These are phyloP conservation scores for Mareca penelope DNA, from an alignment of 2,797 vertebrate genomes.

Conservation along the genomic window DNA sequence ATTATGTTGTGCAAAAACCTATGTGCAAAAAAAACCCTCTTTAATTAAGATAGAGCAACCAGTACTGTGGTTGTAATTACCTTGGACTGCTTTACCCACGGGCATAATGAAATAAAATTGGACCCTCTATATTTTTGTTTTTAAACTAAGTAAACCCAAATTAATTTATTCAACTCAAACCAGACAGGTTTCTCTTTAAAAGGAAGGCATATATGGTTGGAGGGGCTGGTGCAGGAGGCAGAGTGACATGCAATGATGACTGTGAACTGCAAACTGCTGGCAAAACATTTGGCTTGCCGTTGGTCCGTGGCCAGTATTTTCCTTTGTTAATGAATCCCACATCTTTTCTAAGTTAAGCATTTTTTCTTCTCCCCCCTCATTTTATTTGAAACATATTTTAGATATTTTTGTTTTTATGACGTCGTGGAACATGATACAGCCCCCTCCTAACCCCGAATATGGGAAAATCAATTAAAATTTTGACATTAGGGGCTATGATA, in stretches of 20 bases:
- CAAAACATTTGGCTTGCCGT: constrained; percentile 75
- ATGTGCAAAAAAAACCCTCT: constrained; percentile 56
- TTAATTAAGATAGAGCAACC: constrained; percentile 71
- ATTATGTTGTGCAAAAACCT: constrained; percentile 64
- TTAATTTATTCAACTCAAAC: constrained; percentile 66
- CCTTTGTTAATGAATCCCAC: constrained; percentile 83
- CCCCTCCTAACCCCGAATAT: constrained; percentile 68
- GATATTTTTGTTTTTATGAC: constrained; percentile 82
- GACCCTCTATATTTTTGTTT: constrained; percentile 53
- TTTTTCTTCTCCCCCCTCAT: constrained; percentile 62
- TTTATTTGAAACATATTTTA: constrained; percentile 83
- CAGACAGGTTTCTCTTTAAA: constrained; percentile 73
- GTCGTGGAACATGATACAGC: constrained; percentile 76
- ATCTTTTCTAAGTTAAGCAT: constrained; percentile 83
- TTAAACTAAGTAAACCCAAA: constrained; percentile 74
- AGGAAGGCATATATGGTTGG: constrained; percentile 40
- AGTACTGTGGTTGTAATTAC: constrained; percentile 56
- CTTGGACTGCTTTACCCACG: constrained; percentile 57
- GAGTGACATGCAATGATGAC: constrained; percentile 61
- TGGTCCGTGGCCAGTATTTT: constrained; percentile 80
- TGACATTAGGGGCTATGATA: constrained; percentile 67
- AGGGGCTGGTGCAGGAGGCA: constrained; percentile 34
- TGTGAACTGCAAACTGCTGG: constrained; percentile 77
- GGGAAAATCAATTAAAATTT: constrained; percentile 75
- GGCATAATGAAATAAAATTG: constrained; percentile 69